Base-by-base conservation (phyloP, 2,113 vertebrate species). In the Sinocyclocheilus anshuiensis region DNA sequence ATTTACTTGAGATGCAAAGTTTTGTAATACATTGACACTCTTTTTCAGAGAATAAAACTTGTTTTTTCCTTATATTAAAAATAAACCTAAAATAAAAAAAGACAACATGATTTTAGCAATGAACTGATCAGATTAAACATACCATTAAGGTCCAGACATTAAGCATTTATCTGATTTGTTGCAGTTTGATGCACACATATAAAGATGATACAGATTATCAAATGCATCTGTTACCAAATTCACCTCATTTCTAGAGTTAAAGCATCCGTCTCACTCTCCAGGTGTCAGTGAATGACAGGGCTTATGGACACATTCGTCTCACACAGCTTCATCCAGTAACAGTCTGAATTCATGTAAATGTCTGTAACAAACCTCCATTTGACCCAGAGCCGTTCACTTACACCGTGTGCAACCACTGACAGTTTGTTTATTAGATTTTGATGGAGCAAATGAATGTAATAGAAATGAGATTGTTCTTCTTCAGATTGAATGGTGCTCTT, bases 381-480 rank as follows among this genome's bases (percentile, higher is more conserved):
- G 13, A 69, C 87, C 71, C 65, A 82, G 72, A 86, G 89, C 79
- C 75, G 9, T 65, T 76, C 65, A 65, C 24, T 55, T 71, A 63
- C 81, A 42, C 61, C 61, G 79, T 50, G 4, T 65, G 69, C 72
- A 65, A 69, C 86, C 81, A 55, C 79, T 84, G 86, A 89, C 87
- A 87, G 82, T 86, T 83, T 71, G 48, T 76, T 86, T 89, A 91
- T 91, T 87, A 79, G 87, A 90, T 88, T 90, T 84, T 86, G 78
- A 90, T 79, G 80, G 79, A 90, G 89, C 88, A 90, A 90, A 90
- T 89, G 22, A 90, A 88, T 57, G 84, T 89, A 90, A 90, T 83
- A 82, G 59, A 86, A 91, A 89, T 89, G 59, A 87, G 88, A 90
- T 90, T 85, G 86, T 81, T 79, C 87, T 89, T 82, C 80, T 90